These are phyloP conservation scores for Pimpla rufipes DNA, from an alignment of 2,888 invertebrate species.

Conservation along the genomic window DNA sequence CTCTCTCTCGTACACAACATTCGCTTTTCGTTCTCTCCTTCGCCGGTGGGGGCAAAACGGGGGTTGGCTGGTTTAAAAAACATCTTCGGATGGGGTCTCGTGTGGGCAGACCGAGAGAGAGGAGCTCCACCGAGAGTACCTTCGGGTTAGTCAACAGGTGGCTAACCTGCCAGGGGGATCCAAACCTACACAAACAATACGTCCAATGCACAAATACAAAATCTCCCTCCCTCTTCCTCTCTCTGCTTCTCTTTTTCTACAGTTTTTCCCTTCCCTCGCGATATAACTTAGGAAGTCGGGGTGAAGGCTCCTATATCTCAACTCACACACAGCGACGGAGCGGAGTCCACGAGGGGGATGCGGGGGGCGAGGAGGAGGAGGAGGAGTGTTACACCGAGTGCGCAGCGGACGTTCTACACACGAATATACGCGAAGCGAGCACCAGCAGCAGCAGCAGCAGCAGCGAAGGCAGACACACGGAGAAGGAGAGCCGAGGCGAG, in stretches of 20 bases:
- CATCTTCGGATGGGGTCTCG: constrained; percentile 78
- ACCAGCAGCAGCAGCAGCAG: constrained; percentile 30
- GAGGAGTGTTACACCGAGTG: constrained; percentile 51
- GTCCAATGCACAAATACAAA: constrained; percentile 84
- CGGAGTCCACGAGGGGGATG: constrained; percentile 12
- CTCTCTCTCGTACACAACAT: constrained; percentile 14
- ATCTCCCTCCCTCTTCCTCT: constrained; percentile 74
- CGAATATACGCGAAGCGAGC: constrained; percentile 40
- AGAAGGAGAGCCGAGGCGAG: constrained; percentile 56
- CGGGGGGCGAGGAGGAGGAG: constrained; percentile 17
- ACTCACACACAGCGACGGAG: constrained; percentile 77
- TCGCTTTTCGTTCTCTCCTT: constrained; percentile 53
- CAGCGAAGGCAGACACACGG: constrained; percentile 33
- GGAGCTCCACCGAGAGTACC: constrained; percentile 64
- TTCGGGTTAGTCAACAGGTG: constrained; percentile 85
- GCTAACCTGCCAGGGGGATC: constrained; percentile 81
- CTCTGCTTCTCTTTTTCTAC: constrained; percentile 49
- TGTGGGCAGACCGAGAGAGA: constrained; percentile 77
- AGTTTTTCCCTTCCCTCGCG: constrained; percentile 34
- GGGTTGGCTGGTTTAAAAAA: constrained; percentile 81
- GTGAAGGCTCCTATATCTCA: constrained; percentile 80
- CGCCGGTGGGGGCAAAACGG: constrained; percentile 26
- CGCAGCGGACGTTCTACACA: constrained; percentile 43
- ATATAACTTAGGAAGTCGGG: constrained; percentile 72
- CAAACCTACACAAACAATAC: constrained; percentile 84